These are phyloP conservation scores for Pollenia labialis DNA, from an alignment of 2,888 invertebrate genomes.

Conservation along the genomic window DNA sequence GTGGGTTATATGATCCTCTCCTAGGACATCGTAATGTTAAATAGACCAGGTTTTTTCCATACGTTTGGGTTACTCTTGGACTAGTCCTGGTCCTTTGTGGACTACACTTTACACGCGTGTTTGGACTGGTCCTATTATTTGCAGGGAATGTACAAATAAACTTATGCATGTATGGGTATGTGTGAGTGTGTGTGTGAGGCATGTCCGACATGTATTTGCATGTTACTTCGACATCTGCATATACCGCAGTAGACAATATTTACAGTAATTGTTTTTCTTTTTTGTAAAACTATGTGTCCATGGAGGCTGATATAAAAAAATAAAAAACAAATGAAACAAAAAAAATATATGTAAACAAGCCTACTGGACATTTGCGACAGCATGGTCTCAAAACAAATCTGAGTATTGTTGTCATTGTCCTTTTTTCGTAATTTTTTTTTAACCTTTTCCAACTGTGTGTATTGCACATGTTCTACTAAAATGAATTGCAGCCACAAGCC, in stretches of 20 bases:
- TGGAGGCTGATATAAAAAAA: conserved; percentile 7
- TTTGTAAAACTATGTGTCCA: background rate
- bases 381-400: conserved; percentile 51
- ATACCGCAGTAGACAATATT: background rate
- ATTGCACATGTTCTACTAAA: conserved; percentile 6
- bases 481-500: background rate
- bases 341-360: conserved; percentile 60
- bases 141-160: too few relatives aligned
- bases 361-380: conserved; percentile 55
- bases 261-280: conserved; percentile 4
- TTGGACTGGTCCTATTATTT: too few relatives aligned
- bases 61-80: too few relatives aligned
- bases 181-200: conserved; percentile 3
- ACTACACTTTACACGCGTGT: too few relatives aligned
- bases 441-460: background rate
- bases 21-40: too few relatives aligned
- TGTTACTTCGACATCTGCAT: background rate
- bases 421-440: background rate
- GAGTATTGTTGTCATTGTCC: conserved; percentile 36
- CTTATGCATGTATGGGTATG: conserved; percentile 30
- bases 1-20: too few relatives aligned
- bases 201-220: background rate
- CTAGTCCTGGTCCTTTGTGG: too few relatives aligned
- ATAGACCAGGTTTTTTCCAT: too few relatives aligned
- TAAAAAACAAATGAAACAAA: conserved; percentile 8